Evolutionary conservation across 2,797 vertebrate genomes (phyloP).

Genomic region (Sciurus carolinensis): DNA sequence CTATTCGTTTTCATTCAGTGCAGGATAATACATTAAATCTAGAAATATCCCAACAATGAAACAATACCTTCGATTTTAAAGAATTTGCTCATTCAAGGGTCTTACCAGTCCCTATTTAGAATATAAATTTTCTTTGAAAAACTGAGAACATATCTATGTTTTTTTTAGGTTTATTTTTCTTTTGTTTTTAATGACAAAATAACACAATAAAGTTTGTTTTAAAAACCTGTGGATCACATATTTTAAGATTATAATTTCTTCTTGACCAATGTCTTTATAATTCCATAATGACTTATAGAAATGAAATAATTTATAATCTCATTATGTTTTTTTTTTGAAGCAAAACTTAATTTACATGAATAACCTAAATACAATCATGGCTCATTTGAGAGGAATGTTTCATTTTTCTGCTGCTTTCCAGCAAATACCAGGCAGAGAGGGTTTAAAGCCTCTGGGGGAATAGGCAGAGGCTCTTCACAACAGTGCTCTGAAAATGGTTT

Average conservation of each 20-base stretch:
- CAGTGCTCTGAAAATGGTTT: conserved; percentile 15
- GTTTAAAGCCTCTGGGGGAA: background rate
- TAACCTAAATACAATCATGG: conserved; percentile 44
- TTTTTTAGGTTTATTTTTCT: background rate
- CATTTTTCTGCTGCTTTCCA: background rate
- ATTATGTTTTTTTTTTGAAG: conserved; percentile 47
- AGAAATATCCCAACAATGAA: background rate
- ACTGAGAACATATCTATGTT: background rate
- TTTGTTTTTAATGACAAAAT: conserved; percentile 33
- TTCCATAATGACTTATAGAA: conserved; percentile 42
- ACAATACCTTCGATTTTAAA: background rate
- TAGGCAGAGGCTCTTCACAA: background rate
- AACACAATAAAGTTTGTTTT: conserved; percentile 1
- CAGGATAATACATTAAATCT: background rate
- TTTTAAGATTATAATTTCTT: conserved; percentile 53
- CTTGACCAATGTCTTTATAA: conserved; percentile 36
- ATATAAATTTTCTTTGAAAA: conserved; percentile 24
- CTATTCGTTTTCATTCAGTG: conserved; percentile 1
- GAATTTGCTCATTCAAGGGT: background rate
- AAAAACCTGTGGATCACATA: conserved; percentile 47
- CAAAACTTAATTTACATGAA: conserved; percentile 62
- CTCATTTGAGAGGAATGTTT: conserved; percentile 48
- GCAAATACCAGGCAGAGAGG: background rate
- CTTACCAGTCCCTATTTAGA: background rate
- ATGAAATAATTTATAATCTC: conserved; percentile 59